These are phyloP conservation scores for Lepidotrigona ventralis DNA, from an alignment of 1,140 invertebrate species.

Conservation along the genomic window DNA sequence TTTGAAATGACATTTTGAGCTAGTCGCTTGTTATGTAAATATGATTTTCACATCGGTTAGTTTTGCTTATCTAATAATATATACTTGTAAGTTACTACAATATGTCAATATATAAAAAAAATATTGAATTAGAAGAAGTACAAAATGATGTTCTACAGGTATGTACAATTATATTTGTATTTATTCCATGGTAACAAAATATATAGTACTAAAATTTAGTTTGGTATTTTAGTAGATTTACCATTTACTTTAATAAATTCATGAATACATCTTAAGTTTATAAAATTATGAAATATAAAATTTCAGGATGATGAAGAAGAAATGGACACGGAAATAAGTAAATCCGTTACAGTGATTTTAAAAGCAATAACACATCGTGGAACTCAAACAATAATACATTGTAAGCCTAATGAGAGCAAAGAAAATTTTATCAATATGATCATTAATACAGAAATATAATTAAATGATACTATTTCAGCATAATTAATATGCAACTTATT, in stretches of 20 bases:
- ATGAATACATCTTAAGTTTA: background rate
- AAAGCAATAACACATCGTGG: constrained; percentile 60
- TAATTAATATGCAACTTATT: background rate
- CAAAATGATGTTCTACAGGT: background rate
- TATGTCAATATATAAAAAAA: constrained; percentile 14
- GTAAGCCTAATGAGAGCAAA: constrained; percentile 46
- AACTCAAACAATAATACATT: constrained; percentile 63
- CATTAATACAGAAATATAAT: constrained; percentile 50
- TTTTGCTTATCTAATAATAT: background rate
- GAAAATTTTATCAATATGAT: constrained; percentile 61
- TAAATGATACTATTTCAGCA: background rate
- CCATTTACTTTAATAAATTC: background rate
- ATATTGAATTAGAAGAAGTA: background rate
- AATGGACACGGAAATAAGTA: constrained; percentile 52
- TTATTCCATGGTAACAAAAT: background rate
- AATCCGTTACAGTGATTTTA: constrained; percentile 55
- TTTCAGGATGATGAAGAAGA: constrained; percentile 7
- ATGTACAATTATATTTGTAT: background rate
- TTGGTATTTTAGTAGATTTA: background rate
- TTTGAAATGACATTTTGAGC: background rate
- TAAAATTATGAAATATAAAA: constrained; percentile 1
- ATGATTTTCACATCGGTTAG: background rate
- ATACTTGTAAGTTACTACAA: background rate
- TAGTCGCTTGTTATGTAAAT: constrained; percentile 28
- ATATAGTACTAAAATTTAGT: background rate